phyloP scores from a whole-genome alignment of 53 echinoderm and acorn worm species.

The Apostichopus leukothele region DNA sequence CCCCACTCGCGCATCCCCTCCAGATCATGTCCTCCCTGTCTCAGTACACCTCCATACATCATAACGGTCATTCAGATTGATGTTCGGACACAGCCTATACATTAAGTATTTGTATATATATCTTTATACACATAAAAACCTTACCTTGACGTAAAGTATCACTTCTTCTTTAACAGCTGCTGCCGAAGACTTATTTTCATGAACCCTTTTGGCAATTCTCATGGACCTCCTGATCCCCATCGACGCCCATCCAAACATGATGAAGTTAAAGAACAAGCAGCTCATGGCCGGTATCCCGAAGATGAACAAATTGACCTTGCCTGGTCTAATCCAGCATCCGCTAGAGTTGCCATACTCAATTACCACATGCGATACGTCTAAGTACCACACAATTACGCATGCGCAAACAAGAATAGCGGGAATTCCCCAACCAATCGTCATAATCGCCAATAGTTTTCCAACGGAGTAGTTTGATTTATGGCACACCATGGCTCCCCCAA shows the following conservation, averaged over 20 bases:
- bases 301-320: not conserved
- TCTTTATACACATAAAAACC: not conserved
- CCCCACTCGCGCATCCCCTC: too few species aligned
- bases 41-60: too few species aligned
- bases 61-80: too few species aligned
- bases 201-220: not conserved
- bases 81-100: too few species aligned
- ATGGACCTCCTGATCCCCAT: constrained; percentile 1
- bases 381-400: not conserved
- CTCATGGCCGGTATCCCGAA: constrained; percentile 1
- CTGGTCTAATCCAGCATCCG: constrained; percentile 27
- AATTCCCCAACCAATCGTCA: constrained; percentile 20
- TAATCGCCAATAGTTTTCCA: not conserved
- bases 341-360: constrained; percentile 4
- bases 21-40: too few species aligned
- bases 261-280: constrained; percentile 9
- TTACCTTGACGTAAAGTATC: constrained; percentile 5
- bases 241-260: constrained; percentile 8
- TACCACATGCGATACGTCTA: not conserved
- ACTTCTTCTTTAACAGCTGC: not conserved
- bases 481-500: not conserved
- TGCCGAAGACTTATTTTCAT: not conserved
- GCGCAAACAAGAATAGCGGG: constrained; percentile 25
- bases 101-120: too few species aligned
- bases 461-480: not conserved